Evolutionary conservation across 2,888 invertebrate species (phyloP).

Genomic region (Hedya salicella): DNA sequence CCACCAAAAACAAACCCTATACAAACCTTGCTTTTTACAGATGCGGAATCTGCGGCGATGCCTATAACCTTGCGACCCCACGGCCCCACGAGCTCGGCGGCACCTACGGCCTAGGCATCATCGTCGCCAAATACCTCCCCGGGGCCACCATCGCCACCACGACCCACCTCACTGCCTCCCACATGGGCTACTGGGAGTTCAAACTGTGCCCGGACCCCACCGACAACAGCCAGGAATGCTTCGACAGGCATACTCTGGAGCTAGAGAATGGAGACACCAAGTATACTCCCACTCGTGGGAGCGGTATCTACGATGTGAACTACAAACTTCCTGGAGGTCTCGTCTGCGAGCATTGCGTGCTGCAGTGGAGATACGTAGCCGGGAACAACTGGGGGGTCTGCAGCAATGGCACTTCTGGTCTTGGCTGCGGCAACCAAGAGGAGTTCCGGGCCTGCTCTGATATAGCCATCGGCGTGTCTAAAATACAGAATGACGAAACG

Average conservation of each 20-base stretch:
- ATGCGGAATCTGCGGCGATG: constrained; percentile 94
- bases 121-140: constrained; percentile 88
- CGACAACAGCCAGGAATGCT: constrained; percentile 88
- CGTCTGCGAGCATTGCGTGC: constrained; percentile 91
- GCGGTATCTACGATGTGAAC: constrained; percentile 88
- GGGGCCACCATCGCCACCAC: constrained; percentile 87
- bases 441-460: constrained; percentile 93
- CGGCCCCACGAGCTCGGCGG: constrained; percentile 93
- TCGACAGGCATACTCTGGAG: constrained; percentile 87
- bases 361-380: constrained; percentile 94
- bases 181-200: constrained; percentile 93
- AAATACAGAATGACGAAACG: constrained; percentile 53
- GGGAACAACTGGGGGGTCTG: constrained; percentile 93
- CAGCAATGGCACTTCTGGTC: constrained; percentile 87
- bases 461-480: constrained; percentile 86
- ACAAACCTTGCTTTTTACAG: constrained; percentile 50
- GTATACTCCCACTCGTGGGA: constrained; percentile 89
- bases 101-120: constrained; percentile 89
- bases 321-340: constrained; percentile 86
- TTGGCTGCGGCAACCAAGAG: constrained; percentile 95
- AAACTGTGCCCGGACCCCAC: constrained; percentile 90
- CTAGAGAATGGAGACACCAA: constrained; percentile 82
- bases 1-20: too few relatives aligned
- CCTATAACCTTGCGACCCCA: constrained; percentile 88
- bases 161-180: constrained; percentile 92